phyloP scores from a whole-genome alignment of 1,140 invertebrate genomes.

The Lysiphlebus fabarum region DNA sequence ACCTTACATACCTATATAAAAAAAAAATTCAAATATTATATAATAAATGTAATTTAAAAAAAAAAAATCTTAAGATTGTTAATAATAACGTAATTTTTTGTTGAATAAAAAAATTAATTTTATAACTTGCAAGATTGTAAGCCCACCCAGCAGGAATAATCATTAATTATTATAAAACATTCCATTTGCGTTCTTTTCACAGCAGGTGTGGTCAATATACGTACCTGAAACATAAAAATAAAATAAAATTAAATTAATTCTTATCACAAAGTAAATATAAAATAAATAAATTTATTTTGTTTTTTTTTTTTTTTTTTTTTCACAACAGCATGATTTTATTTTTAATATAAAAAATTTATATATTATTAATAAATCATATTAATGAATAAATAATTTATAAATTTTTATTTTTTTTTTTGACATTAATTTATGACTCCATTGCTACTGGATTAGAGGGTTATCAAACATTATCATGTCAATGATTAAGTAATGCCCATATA shows the following conservation, averaged over 20 bases:
- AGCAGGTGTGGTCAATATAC: conserved; percentile 16
- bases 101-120: not conserved
- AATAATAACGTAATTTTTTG: not conserved
- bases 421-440: too few species aligned
- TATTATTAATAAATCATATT: too few species aligned
- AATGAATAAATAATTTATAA: too few species aligned
- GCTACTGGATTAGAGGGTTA: too few species aligned
- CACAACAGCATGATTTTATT: not conserved
- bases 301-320: too few species aligned
- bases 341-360: not conserved
- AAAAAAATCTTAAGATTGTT: not conserved
- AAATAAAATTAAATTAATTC: conserved; percentile 1
- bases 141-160: conserved; percentile 17
- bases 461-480: too few species aligned
- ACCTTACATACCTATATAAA: conserved; percentile 5
- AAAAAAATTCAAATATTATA: not conserved
- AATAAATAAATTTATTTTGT: too few species aligned
- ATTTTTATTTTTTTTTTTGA: too few species aligned
- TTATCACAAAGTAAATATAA: not conserved
- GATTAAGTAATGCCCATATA: too few species aligned
- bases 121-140: not conserved
- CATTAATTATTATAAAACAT: conserved; percentile 20
- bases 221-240: conserved; percentile 18
- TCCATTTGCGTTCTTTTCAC: conserved; percentile 9
- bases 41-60: too few species aligned